Evolutionary conservation across 2,797 vertebrate genomes (phyloP).

Genomic region (Amblyopsis hoosieri): DNA sequence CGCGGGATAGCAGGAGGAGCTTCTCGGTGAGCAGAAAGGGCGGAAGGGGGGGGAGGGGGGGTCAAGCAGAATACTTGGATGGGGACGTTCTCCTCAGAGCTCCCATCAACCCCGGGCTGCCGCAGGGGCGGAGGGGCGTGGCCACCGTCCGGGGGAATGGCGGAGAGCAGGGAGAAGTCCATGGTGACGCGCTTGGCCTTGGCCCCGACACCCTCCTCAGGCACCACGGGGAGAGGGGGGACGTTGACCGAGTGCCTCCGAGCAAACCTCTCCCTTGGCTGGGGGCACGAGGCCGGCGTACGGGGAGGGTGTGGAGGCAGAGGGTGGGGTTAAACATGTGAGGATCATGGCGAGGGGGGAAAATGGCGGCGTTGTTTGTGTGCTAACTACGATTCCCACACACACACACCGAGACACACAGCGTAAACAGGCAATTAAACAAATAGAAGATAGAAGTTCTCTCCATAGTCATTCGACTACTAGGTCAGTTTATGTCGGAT

Average conservation of each 20-base stretch:
- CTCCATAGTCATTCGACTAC: no score
- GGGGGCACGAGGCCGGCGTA: constrained; percentile 33
- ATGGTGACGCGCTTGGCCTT: constrained; percentile 85
- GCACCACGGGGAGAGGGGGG: constrained; percentile 68
- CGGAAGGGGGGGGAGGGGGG: constrained; percentile 33
- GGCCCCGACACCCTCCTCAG: constrained; percentile 74
- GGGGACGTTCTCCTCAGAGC: constrained; percentile 46
- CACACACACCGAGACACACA: not conserved
- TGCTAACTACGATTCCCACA: not conserved
- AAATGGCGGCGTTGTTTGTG: not conserved
- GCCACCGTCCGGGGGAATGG: constrained; percentile 65
- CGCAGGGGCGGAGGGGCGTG: constrained; percentile 14
- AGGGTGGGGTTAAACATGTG: constrained; percentile 14
- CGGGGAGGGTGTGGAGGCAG: constrained; percentile 44
- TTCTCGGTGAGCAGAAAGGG: not conserved
- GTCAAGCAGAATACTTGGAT: constrained; percentile 69
- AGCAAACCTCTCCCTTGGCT: constrained; percentile 84
- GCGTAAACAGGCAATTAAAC: not conserved
- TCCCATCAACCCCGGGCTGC: constrained; percentile 12
- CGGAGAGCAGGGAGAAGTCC: constrained; percentile 90
- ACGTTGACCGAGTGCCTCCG: constrained; percentile 89
- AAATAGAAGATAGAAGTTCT: no score
- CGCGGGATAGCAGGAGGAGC: constrained; percentile 19
- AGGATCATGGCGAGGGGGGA: constrained; percentile 5
- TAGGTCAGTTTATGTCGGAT: no score